phyloP scores from a whole-genome alignment of 2,797 vertebrate genomes.

The Anas flavirostris region DNA sequence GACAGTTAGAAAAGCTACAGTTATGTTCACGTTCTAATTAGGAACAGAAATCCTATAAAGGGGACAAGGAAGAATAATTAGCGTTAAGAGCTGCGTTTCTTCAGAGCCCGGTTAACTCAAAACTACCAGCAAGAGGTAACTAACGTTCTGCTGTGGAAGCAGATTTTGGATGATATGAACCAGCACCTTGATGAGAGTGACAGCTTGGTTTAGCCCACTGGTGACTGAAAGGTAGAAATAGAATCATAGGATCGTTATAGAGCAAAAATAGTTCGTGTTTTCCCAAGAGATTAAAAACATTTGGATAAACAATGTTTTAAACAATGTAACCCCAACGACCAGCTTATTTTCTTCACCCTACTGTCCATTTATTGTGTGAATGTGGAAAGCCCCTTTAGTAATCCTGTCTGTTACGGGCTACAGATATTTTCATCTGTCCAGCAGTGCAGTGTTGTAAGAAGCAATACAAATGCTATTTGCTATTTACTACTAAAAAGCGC shows the following conservation, averaged over 20 bases:
- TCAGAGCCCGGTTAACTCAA: background rate
- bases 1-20: background rate
- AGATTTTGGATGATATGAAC: background rate
- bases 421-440: background rate
- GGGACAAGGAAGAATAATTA: background rate
- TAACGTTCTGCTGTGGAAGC: background rate
- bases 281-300: background rate
- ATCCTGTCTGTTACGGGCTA: accelerated
- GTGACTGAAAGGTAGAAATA: background rate
- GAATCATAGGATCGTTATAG: too few species aligned
- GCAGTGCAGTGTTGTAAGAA: background rate
- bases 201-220: background rate
- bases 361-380: background rate
- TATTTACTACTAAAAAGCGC: background rate
- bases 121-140: background rate
- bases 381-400: background rate
- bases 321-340: background rate
- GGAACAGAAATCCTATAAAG: background rate
- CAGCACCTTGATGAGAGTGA: background rate
- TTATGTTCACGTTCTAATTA: background rate
- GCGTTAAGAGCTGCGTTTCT: background rate
- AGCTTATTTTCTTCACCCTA: background rate
- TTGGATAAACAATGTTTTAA: background rate
- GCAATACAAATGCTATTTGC: background rate
- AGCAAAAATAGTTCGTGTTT: background rate